A percentile compares a stretch with the other conserved stretches of the same genome.
These are phyloP conservation scores for Eubucco bourcierii DNA, from an alignment of 2,113 vertebrate genomes.

Conservation along the genomic window DNA sequence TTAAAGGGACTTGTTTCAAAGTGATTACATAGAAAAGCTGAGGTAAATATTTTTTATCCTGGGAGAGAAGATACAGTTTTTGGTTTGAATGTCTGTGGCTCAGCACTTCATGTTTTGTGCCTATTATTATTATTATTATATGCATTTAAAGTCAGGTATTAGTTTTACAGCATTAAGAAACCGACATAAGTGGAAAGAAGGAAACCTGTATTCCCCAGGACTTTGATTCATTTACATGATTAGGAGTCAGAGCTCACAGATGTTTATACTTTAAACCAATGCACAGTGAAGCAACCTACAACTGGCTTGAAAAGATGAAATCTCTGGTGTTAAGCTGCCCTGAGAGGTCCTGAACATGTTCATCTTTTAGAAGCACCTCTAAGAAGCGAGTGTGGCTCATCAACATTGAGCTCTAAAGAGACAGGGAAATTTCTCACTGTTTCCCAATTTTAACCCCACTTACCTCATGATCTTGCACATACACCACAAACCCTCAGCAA, in stretches of 20 bases:
- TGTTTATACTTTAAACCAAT: conserved; percentile 12
- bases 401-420: neutral
- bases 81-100: neutral
- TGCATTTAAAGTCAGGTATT: neutral
- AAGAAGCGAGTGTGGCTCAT: neutral
- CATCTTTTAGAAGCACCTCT: neutral
- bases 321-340: neutral
- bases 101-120: neutral
- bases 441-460: neutral
- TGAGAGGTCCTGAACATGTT: neutral
- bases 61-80: neutral
- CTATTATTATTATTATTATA: neutral
- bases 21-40: neutral
- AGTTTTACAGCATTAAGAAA: neutral
- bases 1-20: neutral
- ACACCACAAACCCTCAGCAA: fast-evolving
- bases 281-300: neutral
- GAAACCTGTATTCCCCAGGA: neutral
- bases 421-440: neutral
- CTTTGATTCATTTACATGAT: neutral
- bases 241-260: neutral
- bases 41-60: neutral
- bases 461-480: fast-evolving
- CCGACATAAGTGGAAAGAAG: neutral
- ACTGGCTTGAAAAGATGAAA: neutral